Percentiles rank a stretch among this genome's conserved stretches.
These are phyloP conservation scores for Dipodomys stephensi DNA, from an alignment of 2,113 vertebrate species.

Conservation along the genomic window DNA sequence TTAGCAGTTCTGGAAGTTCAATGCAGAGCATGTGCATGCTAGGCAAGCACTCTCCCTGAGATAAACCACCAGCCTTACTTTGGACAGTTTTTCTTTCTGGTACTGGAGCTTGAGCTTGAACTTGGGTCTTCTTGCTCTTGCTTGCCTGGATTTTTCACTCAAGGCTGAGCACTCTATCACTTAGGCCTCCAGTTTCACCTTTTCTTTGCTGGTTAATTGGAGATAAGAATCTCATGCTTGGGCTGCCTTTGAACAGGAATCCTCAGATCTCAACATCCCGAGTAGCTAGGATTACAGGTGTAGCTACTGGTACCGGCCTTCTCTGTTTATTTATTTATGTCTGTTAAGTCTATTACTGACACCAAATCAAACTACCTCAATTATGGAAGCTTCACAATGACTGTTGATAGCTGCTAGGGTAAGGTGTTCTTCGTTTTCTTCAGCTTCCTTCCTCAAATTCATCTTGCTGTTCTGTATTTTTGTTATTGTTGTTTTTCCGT, in stretches of 20 bases:
- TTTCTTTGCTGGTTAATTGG: no score
- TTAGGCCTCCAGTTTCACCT: no score
- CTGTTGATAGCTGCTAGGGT: neutral
- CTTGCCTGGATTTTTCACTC: no score
- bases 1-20: neutral
- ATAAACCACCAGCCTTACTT: neutral
- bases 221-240: no score
- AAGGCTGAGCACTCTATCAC: no score
- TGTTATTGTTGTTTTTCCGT: neutral
- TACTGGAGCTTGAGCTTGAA: no score
- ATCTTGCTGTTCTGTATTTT: neutral
- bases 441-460: neutral
- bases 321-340: neutral
- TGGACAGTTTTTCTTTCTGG: neutral
- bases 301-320: neutral
- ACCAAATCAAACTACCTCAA: neutral
- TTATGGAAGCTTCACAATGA: neutral
- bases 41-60: neutral
- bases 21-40: neutral
- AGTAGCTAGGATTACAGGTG: no score
- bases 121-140: no score
- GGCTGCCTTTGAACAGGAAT: no score
- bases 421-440: neutral
- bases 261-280: no score
- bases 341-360: slow-evolving; percentile 9